phyloP scores from a whole-genome alignment of 1,140 invertebrate genomes.

The Neelides sp. region DNA sequence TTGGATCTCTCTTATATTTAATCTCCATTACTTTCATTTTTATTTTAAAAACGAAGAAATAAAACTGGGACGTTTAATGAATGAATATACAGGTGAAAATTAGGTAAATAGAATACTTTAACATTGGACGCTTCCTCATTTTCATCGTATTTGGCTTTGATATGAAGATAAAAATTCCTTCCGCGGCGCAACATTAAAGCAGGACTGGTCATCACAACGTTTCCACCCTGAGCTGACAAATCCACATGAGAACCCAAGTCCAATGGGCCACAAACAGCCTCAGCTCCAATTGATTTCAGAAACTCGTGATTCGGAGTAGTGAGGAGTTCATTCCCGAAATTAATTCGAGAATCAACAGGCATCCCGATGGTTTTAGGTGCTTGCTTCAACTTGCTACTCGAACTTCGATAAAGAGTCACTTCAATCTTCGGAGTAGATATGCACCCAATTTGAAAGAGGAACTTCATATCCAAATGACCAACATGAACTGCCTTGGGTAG shows the following conservation, averaged over 20 bases:
- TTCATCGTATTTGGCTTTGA: constrained; percentile 51
- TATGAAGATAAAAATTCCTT: constrained; percentile 67
- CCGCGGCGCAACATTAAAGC: constrained; percentile 63
- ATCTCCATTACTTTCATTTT: no score
- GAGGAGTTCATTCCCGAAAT: no score
- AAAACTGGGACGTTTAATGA: no score
- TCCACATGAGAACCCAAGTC: constrained; percentile 66
- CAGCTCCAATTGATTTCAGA: constrained; percentile 68
- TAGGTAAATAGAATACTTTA: no score
- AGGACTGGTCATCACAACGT: constrained; percentile 71
- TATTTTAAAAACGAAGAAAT: no score
- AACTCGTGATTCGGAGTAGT: constrained; percentile 74
- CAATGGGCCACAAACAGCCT: constrained; percentile 76
- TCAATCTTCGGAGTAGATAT: constrained; percentile 48
- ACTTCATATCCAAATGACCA: constrained; percentile 76
- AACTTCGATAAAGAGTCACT: constrained; percentile 49
- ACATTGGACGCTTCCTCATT: constrained; percentile 3
- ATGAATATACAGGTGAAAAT: no score
- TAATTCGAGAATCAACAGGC: constrained; percentile 33
- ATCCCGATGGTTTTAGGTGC: neutral
- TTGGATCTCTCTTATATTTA: no score
- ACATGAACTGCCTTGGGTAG: constrained; percentile 56
- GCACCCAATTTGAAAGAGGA: constrained; percentile 61
- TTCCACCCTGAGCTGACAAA: constrained; percentile 66
- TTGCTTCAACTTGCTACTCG: neutral